Base-by-base conservation (phyloP, 2,888 invertebrate species). In the Tachystola acroxantha region DNA sequence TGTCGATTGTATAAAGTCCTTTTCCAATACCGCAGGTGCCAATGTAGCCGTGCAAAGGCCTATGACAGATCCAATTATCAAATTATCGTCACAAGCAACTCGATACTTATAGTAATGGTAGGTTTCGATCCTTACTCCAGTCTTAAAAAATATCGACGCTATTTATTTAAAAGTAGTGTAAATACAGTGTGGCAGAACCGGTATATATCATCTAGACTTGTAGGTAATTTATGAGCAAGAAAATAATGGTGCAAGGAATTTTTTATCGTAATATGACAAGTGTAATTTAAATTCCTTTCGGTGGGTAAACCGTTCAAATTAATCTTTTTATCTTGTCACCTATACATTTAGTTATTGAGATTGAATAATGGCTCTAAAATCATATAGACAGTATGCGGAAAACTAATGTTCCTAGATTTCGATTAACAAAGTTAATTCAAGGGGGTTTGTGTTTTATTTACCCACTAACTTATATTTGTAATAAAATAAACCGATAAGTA, bases 11-110 rank as follows among this genome's bases (percentile, higher is more conserved):
- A n/a, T n/a, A n/a, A n/a, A n/a, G n/a, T 4, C n/a, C 1, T 6
- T 33, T 43, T 43, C 13, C 42, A 40, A 47, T 44, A 45, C 28
- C 47, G 61, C 69, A 69, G 67, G 62, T 69, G 70, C 57, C 48
- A 52, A 57, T 50, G 49, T 46, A 45, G n/a, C 36, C 44, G 39
- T 36, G 35, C 46, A 40, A 39, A 36, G 37, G 37, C 53, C 64
- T 66, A 66, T 67, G 73, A 74, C 73, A 72, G 65, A 58, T 59
- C 60, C 75, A 77, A 78, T 81, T 76, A 80, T 73, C 72, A 74
- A 78, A 79, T 79, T 76, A 78, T 71, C 71, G 57, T 69, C 64
- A 73, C 67, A 64, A 68, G 61, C 57, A 70, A 71, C 69, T 62
- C 63, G 72, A 72, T 75, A 73, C 72, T 66, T 50, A 52, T 48